Evolutionary conservation across 2,797 vertebrate species (phyloP).

Genomic region (Poliocrania exsul): DNA sequence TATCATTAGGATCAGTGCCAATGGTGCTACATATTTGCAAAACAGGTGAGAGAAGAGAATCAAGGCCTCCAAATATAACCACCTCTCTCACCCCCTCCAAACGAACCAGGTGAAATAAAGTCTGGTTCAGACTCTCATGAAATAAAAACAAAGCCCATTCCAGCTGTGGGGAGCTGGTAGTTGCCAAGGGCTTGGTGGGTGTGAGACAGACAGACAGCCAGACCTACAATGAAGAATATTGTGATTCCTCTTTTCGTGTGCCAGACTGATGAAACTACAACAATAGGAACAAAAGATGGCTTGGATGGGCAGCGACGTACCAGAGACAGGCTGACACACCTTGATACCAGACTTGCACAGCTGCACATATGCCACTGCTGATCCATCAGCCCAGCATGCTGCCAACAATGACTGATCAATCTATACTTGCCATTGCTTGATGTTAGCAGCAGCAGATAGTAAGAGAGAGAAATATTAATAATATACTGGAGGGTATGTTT

Average conservation of each 20-base stretch:
- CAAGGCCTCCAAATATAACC: neutral
- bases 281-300: slow-evolving; percentile 63
- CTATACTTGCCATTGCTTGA: slow-evolving; percentile 37
- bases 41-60: neutral
- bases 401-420: slow-evolving; percentile 24
- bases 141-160: slow-evolving; percentile 38
- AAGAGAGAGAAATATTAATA: neutral
- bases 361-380: slow-evolving; percentile 59
- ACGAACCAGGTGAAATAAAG: neutral
- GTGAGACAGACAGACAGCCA: slow-evolving; percentile 20
- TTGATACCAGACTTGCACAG: slow-evolving; percentile 61
- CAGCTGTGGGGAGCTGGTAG: neutral
- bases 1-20: neutral
- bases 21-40: neutral
- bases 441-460: neutral
- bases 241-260: neutral
- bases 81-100: neutral
- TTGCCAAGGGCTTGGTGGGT: neutral
- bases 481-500: neutral
- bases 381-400: slow-evolving; percentile 58
- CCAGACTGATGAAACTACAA: slow-evolving; percentile 35
- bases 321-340: slow-evolving; percentile 45
- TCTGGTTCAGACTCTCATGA: neutral
- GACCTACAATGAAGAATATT: neutral
- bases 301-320: slow-evolving; percentile 17